Evolutionary conservation across 2,797 vertebrate genomes (phyloP), one percentile per base, ranked within the genome.

Genomic region (Prunella strophiata): DNA sequence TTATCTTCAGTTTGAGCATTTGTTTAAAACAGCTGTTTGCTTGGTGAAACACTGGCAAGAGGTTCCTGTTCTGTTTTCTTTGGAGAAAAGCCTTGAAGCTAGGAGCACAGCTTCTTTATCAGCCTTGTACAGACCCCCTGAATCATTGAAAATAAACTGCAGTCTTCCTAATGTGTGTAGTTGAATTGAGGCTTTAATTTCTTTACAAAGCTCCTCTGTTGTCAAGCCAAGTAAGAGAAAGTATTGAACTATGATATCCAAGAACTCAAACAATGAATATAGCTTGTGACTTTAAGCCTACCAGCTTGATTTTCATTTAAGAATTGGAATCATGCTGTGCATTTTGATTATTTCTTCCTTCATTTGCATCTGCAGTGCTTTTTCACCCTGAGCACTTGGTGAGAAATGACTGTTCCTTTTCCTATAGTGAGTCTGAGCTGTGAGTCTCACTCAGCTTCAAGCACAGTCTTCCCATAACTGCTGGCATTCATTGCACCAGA

Each of bases 151-250:
- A 91, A 81, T 78, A 81, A 93, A 92, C 61, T 91, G 45, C 66
- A 79, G 77, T 73, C 45, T 76, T 81, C 80, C 42, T 83, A 42
- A 72, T 83, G 47, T 47, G 48, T 85, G 62, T 74, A 57, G 42
- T 23, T 76, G 59, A 88, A 67, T 63, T 63, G 42, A 85, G 40
- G 70, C 85, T 89, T 73, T 95, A 75, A 92, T 83, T 89, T 94
- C 61, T 79, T 67, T 38, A 73, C 74, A 92, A 80, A 95, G 62
- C 45, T 91, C 45, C 47, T 93, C 86, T 92, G 75, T 91, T 93
- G 75, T 86, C 59, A 75, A 58, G 89, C 88, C 89, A 95, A 91
- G 65, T 81, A 82, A 90, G 73, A 88, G 76, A 90, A 94, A 52
- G 73, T 82, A 16, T 18, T 86, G 89, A 94, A 91, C 54, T 92